A percentile compares a stretch with the other conserved stretches of the same genome.
Conservation (phyloP, 2,113 vertebrate species). For the Beaufortia kweichowensis region DNA sequence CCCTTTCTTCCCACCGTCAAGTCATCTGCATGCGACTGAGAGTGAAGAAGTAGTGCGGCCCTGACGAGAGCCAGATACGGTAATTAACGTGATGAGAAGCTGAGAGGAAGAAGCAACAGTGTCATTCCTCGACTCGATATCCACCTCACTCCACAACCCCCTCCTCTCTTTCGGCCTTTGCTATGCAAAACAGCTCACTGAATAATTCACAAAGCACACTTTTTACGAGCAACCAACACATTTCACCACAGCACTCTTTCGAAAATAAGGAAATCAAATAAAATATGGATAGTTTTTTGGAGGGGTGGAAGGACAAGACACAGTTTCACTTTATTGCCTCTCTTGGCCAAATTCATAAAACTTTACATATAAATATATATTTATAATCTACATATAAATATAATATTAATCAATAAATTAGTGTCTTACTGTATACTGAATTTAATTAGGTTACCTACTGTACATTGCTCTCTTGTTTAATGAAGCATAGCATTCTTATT, state of each 20-base stretch:
- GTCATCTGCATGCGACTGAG: neutral
- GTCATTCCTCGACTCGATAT: conserved; percentile 17
- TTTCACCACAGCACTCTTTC: conserved; percentile 51
- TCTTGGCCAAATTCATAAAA: neutral
- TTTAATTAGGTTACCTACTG: conserved; percentile 17
- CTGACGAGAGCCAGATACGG: conserved; percentile 35
- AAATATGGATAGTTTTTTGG: conserved; percentile 39
- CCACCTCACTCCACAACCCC: conserved; percentile 21
- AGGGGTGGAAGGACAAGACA: neutral
- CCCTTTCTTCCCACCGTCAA: neutral
- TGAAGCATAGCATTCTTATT: conserved; percentile 10
- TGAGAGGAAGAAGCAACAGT: conserved; percentile 30
- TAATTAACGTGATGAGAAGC: conserved; percentile 43
- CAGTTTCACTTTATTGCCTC: neutral
- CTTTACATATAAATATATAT: no score
- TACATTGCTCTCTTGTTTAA: conserved; percentile 15
- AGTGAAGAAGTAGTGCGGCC: neutral
- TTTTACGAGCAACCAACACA: conserved; percentile 33
- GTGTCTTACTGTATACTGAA: conserved; percentile 14
- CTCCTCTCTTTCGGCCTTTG: conserved; percentile 46
- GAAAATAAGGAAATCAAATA: conserved; percentile 54
- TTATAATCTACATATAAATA: no score
- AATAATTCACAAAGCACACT: conserved; percentile 63
- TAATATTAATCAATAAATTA: neutral
- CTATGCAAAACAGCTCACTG: conserved; percentile 59